Base-by-base conservation (phyloP, 1,140 invertebrate species). In the Zaprionus capensis region DNA sequence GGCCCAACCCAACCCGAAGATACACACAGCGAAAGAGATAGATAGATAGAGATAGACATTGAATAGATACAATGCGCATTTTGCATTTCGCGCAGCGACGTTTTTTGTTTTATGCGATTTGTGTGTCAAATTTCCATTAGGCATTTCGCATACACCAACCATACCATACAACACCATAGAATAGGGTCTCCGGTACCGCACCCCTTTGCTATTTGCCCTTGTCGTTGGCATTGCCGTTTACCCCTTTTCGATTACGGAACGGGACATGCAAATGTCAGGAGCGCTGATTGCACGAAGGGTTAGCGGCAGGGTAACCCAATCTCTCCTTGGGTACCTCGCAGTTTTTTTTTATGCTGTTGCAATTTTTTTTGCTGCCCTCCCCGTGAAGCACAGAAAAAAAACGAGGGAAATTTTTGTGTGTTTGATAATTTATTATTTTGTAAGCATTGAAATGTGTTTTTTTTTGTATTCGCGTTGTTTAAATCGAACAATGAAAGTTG, bases 351-450 rank as follows among this genome's bases (percentile, higher is more conserved):
- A 65, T 56, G 38, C 51, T 87, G 83, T 88, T 84, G 80, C 79
- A 81, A 77, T 88, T 77, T 83, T 83, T 81, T 87, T 83, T 75
- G 58, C 56, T 49, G 53, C 31, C 51, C 38, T 34, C 31, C 38
- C 41, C 31, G 22, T 24, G 22, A 28, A 28, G 24, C 12, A 55
- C 3, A 28, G 28, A 31, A 55, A 17, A 22, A 46, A 62, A 62
- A 34, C 24, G 53, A 56, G 22, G 26, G 53, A 56, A n/a, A 28
- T 31, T 55, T 64, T 38, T 68, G 67, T 71, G 72, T 75, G 78
- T 91, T 92, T 88, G 91, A 92, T 92, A 92, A 92, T 92, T 92
- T 92, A 92, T 92, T 92, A 92, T 92, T 92, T 92, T 87, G 83
- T 91, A 90, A 87, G 82, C 84, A 92, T 92, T 92, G 87, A 91